Evolutionary conservation across 2,113 vertebrate genomes (phyloP).

Genomic region (Brienomyrus brachyistius): DNA sequence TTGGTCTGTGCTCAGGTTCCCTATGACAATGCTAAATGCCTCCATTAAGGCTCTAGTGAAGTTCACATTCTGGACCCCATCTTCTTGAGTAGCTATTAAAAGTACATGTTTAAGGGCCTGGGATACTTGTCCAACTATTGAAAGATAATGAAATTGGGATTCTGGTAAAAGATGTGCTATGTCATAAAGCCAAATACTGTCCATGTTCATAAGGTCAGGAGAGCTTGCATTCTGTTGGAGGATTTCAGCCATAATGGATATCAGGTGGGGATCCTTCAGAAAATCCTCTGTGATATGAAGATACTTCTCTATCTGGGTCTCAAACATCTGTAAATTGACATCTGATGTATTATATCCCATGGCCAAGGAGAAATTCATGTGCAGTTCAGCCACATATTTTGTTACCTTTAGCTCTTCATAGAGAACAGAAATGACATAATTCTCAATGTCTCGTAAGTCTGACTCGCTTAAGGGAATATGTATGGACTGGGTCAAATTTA

Average conservation of each 20-base stretch:
- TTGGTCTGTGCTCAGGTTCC: constrained; percentile 11
- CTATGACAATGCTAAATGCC: constrained; percentile 31
- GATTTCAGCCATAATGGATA: constrained; percentile 32
- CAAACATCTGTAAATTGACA: constrained; percentile 21
- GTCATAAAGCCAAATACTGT: constrained; percentile 41
- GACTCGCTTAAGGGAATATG: constrained; percentile 42
- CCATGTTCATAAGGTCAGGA: constrained; percentile 25
- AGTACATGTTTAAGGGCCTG: constrained; percentile 45
- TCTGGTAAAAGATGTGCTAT: constrained; percentile 27
- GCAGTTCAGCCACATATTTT: constrained; percentile 33
- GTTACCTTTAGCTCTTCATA: constrained; percentile 29
- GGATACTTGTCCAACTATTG: constrained; percentile 35
- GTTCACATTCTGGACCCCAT: constrained; percentile 42
- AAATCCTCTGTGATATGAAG: constrained; percentile 39
- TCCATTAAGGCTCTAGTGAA: constrained; percentile 40
- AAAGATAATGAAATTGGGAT: constrained; percentile 38
- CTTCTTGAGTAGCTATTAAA: constrained; percentile 34
- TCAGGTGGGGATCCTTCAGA: constrained; percentile 46
- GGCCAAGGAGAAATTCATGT: constrained; percentile 21
- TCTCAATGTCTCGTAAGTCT: constrained; percentile 42
- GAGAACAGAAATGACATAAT: constrained; percentile 34
- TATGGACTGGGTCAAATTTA: constrained; percentile 33
- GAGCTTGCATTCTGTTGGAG: constrained; percentile 42
- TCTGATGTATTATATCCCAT: constrained; percentile 29
- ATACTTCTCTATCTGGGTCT: constrained; percentile 41